These are phyloP conservation scores for Stratiomys singularior DNA, from an alignment of 2,888 invertebrate genomes.

Conservation along the genomic window DNA sequence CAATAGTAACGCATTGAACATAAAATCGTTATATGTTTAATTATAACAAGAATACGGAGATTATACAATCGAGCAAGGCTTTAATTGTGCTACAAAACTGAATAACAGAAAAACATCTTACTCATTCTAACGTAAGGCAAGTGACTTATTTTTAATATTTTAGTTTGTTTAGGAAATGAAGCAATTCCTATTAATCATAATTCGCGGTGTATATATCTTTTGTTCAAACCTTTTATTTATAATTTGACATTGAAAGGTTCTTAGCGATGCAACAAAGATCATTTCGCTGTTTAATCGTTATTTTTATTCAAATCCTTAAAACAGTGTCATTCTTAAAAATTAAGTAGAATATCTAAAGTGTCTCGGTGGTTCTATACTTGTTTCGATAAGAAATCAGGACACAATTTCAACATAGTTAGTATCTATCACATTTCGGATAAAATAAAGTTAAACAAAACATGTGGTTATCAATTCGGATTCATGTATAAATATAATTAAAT, in stretches of 20 bases:
- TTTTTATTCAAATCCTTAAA: no score
- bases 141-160: slow-evolving; percentile 40
- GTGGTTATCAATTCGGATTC: not conserved
- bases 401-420: not conserved
- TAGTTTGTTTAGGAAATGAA: slow-evolving; percentile 17
- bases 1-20: not conserved
- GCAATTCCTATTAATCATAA: slow-evolving; percentile 32
- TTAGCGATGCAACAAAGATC: no score
- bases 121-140: slow-evolving; percentile 28
- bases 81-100: not conserved
- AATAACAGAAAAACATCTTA: slow-evolving; percentile 4
- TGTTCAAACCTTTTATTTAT: not conserved
- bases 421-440: slow-evolving; percentile 1
- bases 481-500: slow-evolving; percentile 10
- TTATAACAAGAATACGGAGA: not conserved
- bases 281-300: no score
- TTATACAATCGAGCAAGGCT: not conserved
- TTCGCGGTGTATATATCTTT: slow-evolving; percentile 35
- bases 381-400: not conserved
- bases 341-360: no score
- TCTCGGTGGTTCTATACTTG: no score
- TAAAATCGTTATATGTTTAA: not conserved
- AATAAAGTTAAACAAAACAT: not conserved
- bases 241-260: not conserved
- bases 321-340: no score